These are phyloP conservation scores for Colletes latitarsis DNA, from an alignment of 1,140 invertebrate genomes.

Conservation along the genomic window DNA sequence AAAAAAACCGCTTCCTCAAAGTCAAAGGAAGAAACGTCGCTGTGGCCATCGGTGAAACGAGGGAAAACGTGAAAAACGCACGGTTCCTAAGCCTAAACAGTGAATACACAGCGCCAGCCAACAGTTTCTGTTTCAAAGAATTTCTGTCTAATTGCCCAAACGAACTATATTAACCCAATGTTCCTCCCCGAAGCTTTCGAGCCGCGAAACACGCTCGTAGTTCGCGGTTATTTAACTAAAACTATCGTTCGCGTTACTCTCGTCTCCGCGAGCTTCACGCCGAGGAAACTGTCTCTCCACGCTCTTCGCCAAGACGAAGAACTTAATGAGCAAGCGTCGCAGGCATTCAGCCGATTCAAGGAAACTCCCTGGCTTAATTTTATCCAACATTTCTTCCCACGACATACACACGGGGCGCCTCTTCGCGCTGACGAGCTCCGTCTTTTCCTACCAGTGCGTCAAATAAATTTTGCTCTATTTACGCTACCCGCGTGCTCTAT, in stretches of 20 bases:
- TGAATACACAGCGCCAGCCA: too few relatives aligned
- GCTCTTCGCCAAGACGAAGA: slow-evolving; percentile 36
- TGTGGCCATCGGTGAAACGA: neutral
- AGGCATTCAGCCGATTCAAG: slow-evolving; percentile 40
- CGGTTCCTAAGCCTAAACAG: too few relatives aligned
- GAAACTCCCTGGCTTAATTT: slow-evolving; percentile 41
- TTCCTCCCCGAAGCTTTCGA: neutral
- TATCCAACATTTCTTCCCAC: slow-evolving; percentile 38
- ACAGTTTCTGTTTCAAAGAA: neutral
- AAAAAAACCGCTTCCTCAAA: neutral
- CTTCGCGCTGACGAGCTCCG: neutral
- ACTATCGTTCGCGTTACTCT: neutral
- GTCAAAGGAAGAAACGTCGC: slow-evolving; percentile 8
- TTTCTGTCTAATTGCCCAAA: neutral
- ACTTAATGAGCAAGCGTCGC: slow-evolving; percentile 50
- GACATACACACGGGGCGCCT: neutral
- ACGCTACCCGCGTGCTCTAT: neutral
- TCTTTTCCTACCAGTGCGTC: neutral
- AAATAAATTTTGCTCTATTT: slow-evolving; percentile 32
- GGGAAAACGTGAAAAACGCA: neutral
- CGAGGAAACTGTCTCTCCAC: slow-evolving; percentile 8
- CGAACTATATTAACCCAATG: neutral
- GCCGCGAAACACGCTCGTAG: neutral
- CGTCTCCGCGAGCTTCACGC: neutral
- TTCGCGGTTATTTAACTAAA: neutral